phyloP scores from a whole-genome alignment of 2,888 invertebrate species.

The Caenorhabditis drosophilae region DNA sequence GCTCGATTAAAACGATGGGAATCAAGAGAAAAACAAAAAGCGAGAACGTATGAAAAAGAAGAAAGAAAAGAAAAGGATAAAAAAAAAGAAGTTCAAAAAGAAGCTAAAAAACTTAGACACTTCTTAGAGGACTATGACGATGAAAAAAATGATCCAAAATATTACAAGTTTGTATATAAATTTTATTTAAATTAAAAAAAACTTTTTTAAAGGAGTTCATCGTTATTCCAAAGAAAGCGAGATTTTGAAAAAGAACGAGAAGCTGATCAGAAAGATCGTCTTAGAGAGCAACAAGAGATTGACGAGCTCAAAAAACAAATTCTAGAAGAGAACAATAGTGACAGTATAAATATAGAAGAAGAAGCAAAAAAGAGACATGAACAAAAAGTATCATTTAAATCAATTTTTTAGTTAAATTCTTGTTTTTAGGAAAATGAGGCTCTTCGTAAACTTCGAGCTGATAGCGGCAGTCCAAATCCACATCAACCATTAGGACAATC shows the following conservation, averaged over 20 bases:
- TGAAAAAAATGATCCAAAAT: slow-evolving; percentile 93
- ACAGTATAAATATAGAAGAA: slow-evolving; percentile 57
- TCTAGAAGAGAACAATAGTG: slow-evolving; percentile 37
- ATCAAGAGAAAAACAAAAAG: slow-evolving; percentile 82
- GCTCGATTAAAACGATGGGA: slow-evolving; percentile 78
- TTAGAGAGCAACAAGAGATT: slow-evolving; percentile 73
- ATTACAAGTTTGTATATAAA: no score
- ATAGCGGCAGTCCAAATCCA: slow-evolving; percentile 59
- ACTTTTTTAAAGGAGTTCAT: no score
- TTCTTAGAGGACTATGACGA: slow-evolving; percentile 99
- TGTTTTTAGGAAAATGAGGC: slow-evolving; percentile 55
- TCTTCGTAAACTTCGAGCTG: slow-evolving; percentile 47
- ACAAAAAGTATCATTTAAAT: no score
- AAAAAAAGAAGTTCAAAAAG: slow-evolving; percentile 73
- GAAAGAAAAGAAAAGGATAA: slow-evolving; percentile 71
- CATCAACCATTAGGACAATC: slow-evolving; percentile 57
- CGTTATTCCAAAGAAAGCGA: slow-evolving; percentile 70
- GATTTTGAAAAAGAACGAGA: slow-evolving; percentile 93
- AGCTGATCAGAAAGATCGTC: slow-evolving; percentile 76
- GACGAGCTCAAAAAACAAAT: slow-evolving; percentile 77
- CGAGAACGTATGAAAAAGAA: slow-evolving; percentile 82
- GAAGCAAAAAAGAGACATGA: slow-evolving; percentile 53
- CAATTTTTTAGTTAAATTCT: no score
- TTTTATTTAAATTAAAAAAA: no score
- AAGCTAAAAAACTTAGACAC: slow-evolving; percentile 91